Evolutionary conservation across 2,113 vertebrate species (phyloP).

Genomic region (Rhegmatorhina hoffmannsi): DNA sequence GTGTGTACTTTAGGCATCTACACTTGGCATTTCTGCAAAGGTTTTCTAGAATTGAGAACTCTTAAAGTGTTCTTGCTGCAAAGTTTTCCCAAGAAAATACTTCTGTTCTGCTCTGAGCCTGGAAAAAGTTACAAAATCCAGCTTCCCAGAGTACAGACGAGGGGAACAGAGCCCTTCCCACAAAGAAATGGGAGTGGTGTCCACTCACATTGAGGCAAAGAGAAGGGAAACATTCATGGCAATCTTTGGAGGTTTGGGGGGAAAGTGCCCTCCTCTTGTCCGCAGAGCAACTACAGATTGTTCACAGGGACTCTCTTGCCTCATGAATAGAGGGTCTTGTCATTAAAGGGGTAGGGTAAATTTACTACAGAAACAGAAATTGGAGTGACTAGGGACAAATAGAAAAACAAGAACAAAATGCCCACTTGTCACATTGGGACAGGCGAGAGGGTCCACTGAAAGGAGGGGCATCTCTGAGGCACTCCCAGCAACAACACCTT

Average conservation of each 20-base stretch:
- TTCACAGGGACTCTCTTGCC: not conserved
- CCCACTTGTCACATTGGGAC: not conserved
- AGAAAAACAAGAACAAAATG: conserved; percentile 3
- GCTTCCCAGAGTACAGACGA: not conserved
- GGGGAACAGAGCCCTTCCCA: not conserved
- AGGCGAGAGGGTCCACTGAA: not conserved
- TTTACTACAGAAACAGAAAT: not conserved
- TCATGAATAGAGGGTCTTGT: not conserved
- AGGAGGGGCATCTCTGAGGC: not conserved
- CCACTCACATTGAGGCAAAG: accelerated
- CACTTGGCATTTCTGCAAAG: not conserved
- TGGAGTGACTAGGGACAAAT: not conserved
- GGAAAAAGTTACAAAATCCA: not conserved
- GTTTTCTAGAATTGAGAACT: not conserved
- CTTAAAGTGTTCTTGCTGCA: not conserved
- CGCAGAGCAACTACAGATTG: not conserved
- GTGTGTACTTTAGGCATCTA: not conserved
- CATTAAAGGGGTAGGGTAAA: not conserved
- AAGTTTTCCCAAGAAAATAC: not conserved
- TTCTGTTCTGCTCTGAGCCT: not conserved
- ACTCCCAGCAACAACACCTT: not conserved
- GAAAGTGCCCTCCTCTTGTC: not conserved
- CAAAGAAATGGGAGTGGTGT: not conserved
- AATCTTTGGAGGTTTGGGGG: not conserved
- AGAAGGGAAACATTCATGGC: not conserved